These are phyloP conservation scores for Pseudorhiza aurosa DNA, from an alignment of 30 jellyfish, hydroid and myxozoan species.

Conservation along the genomic window DNA sequence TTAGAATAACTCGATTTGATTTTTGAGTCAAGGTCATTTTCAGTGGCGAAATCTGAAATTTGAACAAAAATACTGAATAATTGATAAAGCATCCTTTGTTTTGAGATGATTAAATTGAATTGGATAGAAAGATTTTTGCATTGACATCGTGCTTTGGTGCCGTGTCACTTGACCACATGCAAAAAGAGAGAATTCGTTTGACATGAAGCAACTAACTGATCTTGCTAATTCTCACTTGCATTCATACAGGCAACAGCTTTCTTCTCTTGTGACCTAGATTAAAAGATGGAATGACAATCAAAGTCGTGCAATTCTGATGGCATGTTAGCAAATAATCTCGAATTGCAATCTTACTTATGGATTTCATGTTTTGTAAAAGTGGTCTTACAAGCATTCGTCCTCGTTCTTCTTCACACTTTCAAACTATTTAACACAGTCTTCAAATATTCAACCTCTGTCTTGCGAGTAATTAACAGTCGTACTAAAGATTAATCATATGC, in stretches of 20 bases:
- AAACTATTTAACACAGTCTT: too few species aligned
- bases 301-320: background rate
- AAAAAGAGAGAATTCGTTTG: conserved; percentile 1
- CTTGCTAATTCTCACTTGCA: conserved; percentile 13
- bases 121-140: conserved; percentile 25
- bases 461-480: too few species aligned
- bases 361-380: too few species aligned
- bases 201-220: conserved; percentile 8
- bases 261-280: conserved; percentile 28
- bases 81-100: conserved; percentile 18
- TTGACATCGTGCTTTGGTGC: conserved; percentile 11
- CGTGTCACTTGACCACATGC: conserved; percentile 54
- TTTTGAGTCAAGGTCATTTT: conserved; percentile 42
- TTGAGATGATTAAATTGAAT: background rate
- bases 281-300: background rate
- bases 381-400: too few species aligned
- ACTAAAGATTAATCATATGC: too few species aligned
- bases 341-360: background rate
- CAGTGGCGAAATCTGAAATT: conserved; percentile 48
- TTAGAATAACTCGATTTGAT: conserved; percentile 43
- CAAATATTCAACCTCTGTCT: too few species aligned
- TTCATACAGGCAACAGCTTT: conserved; percentile 3
- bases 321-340: background rate
- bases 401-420: too few species aligned
- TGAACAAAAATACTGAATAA: conserved; percentile 11